phyloP scores from a whole-genome alignment of 2,113 vertebrate genomes.

The Aptenodytes forsteri region DNA sequence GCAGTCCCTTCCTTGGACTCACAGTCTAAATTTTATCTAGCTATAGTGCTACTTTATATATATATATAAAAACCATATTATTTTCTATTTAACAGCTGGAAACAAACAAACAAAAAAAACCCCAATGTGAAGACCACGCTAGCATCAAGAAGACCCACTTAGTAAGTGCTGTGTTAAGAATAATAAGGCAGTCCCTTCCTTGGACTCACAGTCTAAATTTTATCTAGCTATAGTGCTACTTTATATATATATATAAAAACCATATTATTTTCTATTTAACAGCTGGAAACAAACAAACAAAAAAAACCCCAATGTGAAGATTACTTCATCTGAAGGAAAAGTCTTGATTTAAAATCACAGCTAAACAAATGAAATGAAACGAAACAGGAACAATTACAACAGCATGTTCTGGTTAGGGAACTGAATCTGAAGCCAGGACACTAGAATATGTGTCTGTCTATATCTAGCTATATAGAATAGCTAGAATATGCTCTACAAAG shows the following conservation, averaged over 20 bases:
- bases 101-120: not conserved
- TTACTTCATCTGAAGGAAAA: not conserved
- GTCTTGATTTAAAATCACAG: not conserved
- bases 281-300: not conserved
- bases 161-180: not conserved
- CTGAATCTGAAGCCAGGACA: not conserved
- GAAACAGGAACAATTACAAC: not conserved
- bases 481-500: not conserved
- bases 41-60: too few relatives aligned
- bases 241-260: not conserved
- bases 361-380: not conserved
- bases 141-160: not conserved
- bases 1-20: not conserved
- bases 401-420: not conserved
- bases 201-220: not conserved
- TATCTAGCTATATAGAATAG: not conserved
- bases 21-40: not conserved
- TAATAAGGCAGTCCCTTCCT: not conserved
- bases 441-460: too few relatives aligned
- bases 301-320: not conserved
- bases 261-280: not conserved
- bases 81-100: not conserved
- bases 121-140: accelerated
- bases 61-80: not conserved
- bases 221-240: not conserved